A percentile compares a stretch with the other conserved stretches of the same genome.
These are phyloP conservation scores for Neostethus bicornis DNA, from an alignment of 2,797 vertebrate genomes.

Conservation along the genomic window DNA sequence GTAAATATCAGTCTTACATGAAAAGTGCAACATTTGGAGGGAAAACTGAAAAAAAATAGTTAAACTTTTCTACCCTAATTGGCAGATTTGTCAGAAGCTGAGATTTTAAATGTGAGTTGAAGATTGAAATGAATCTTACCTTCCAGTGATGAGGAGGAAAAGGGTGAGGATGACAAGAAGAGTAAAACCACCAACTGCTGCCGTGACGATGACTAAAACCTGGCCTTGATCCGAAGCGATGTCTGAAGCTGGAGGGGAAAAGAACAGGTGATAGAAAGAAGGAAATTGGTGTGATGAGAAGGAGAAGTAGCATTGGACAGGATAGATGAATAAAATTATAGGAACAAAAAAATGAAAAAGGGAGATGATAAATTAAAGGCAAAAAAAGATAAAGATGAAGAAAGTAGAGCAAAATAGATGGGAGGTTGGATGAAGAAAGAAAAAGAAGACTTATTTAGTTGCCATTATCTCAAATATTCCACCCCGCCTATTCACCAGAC, in stretches of 20 bases:
- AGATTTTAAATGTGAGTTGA: no score
- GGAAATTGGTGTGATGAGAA: not conserved
- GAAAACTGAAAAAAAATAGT: no score
- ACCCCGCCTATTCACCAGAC: constrained; percentile 18
- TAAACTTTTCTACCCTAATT: no score
- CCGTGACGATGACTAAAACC: constrained; percentile 93
- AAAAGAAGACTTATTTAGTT: constrained; percentile 27
- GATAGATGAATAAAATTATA: not conserved
- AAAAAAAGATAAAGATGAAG: constrained; percentile 5
- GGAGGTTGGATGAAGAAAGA: constrained; percentile 2
- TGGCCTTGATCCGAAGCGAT: constrained; percentile 92
- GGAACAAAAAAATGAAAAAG: not conserved
- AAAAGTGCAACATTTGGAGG: no score
- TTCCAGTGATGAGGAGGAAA: constrained; percentile 96
- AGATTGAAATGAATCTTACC: constrained; percentile 77
- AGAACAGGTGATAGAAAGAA: not conserved
- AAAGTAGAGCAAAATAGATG: constrained; percentile 4
- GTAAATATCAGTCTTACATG: no score
- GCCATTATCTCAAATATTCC: constrained; percentile 34
- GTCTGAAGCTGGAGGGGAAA: constrained; percentile 86
- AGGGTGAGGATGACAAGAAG: constrained; percentile 94
- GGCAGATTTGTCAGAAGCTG: not conserved
- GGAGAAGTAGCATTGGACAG: not conserved
- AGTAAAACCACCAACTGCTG: constrained; percentile 93
- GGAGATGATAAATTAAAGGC: constrained; percentile 4